phyloP scores from a whole-genome alignment of 53 echinoderm and acorn worm species.

The Henricia sp. region DNA sequence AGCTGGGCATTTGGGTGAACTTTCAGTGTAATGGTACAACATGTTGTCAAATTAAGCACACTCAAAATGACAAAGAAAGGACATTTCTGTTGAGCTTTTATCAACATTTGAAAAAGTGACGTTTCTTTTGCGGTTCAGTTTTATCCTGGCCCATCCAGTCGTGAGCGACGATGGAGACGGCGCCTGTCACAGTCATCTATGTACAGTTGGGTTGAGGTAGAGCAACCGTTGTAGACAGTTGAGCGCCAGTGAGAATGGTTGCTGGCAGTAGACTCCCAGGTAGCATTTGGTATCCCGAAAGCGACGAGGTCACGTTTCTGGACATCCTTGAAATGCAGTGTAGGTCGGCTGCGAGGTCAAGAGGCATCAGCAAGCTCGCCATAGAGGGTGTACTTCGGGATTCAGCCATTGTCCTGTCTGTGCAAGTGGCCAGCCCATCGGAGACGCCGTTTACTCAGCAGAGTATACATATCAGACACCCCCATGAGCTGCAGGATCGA shows the following conservation, averaged over 20 bases:
- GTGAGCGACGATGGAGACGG: conserved; percentile 1
- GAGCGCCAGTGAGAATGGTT: conserved; percentile 12
- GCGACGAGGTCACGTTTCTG: neutral
- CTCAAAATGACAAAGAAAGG: too few relatives aligned
- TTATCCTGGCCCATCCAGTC: conserved; percentile 34
- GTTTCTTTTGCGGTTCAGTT: too few relatives aligned
- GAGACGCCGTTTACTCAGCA: neutral
- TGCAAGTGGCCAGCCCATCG: conserved; percentile 26
- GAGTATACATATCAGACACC: neutral
- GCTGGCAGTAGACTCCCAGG: conserved; percentile 23
- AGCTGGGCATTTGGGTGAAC: too few relatives aligned
- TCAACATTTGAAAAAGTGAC: too few relatives aligned
- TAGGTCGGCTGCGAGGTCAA: neutral
- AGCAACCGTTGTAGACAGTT: neutral
- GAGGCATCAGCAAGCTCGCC: conserved; percentile 15
- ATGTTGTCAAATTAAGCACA: too few relatives aligned
- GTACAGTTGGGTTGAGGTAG: conserved; percentile 7
- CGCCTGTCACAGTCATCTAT: conserved; percentile 23
- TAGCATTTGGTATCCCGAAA: neutral
- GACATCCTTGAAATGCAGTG: conserved; percentile 19
- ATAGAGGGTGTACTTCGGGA: conserved; percentile 28
- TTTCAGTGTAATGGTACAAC: too few relatives aligned
- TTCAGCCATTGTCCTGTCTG: neutral
- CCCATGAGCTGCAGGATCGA: neutral
- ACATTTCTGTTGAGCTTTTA: too few relatives aligned